Base-by-base conservation (phyloP, 2,888 invertebrate species). In the Eurois occulta region DNA sequence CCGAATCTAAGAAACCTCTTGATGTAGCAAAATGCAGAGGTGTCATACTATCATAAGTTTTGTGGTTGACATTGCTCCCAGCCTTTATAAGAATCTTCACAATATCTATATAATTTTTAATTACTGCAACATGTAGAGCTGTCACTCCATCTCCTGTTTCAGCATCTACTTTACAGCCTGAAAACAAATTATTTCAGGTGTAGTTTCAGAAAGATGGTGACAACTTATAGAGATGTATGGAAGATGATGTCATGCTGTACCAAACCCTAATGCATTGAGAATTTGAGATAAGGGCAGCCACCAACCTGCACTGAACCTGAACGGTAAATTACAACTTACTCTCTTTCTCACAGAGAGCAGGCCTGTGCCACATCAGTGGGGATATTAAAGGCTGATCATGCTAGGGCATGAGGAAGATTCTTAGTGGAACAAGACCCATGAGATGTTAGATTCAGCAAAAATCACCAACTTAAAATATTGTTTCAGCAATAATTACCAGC, bases 111-210 rank as follows among this genome's bases (percentile, higher is more conserved):
- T 97, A 97, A 72, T 97, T 97, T 84, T 96, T 96, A 60, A 96
- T 94, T 1, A 97, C 97, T 52, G 98, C 98, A 84, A 98, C 95
- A 92, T 98, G 98, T 67, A 98, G 94, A 0, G 98, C 97, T 35
- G 98, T 98, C 72, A 97, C 95, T 32, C 98, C 97, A 89, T 97
- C 97, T 11, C 97, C 96, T 85, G 98, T 98, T 48, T 97, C 97
- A 55, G 97, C 95, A 94, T 98, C 97, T 46, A 98, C 95, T 92
- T 97, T 97, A 90, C 97, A 97, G 62, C 97, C 97, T 97, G 88
- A 80, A 95, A 94, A 41, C 24, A 60, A n/a, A 52, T 41, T 55
- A 52, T 38, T 35, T 62, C 0, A n/a, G 21, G 46, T 67, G 1
- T 32, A 64, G 7, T 24, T 38, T 64, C 2, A 38, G 24, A 38